Conservation (phyloP, 2,113 vertebrate genomes). For the Triplophysa tibetana region DNA sequence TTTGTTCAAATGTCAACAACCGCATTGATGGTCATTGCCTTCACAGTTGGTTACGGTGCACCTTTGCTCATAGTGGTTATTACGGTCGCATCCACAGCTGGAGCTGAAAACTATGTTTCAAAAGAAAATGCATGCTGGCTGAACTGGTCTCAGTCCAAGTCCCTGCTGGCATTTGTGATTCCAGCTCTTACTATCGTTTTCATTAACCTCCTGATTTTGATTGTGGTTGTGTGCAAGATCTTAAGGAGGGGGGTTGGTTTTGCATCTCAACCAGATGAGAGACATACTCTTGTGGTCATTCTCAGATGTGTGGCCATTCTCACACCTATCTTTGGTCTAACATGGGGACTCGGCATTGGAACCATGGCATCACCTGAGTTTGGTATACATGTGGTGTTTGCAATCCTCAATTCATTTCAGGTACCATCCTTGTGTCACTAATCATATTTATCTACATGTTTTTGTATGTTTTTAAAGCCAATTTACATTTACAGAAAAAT, state of each 20-base stretch:
- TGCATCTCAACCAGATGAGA: constrained; percentile 51
- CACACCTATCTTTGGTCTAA: not conserved
- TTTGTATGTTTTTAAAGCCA: no score
- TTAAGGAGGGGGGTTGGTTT: constrained; percentile 66
- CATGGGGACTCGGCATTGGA: not conserved
- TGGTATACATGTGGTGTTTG: not conserved
- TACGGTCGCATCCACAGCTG: no score
- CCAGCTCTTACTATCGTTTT: constrained; percentile 64
- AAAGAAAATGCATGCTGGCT: no score
- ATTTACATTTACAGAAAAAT: no score
- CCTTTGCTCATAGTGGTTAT: no score
- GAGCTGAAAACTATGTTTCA: no score
- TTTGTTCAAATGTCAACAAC: no score
- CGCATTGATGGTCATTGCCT: no score
- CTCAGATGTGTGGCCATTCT: constrained; percentile 6
- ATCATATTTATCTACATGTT: no score
- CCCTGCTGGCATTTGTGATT: no score
- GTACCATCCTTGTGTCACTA: not conserved
- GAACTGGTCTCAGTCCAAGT: no score
- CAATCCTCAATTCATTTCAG: not conserved
- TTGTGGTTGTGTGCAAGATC: constrained; percentile 78
- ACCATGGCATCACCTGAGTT: not conserved
- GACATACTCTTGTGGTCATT: constrained; percentile 27
- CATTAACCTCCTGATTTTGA: constrained; percentile 80
- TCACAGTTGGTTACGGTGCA: no score